Percentiles rank a stretch among this genome's conserved stretches.
phyloP scores from a whole-genome alignment of 2,888 invertebrate species.

The Chesias legatella region DNA sequence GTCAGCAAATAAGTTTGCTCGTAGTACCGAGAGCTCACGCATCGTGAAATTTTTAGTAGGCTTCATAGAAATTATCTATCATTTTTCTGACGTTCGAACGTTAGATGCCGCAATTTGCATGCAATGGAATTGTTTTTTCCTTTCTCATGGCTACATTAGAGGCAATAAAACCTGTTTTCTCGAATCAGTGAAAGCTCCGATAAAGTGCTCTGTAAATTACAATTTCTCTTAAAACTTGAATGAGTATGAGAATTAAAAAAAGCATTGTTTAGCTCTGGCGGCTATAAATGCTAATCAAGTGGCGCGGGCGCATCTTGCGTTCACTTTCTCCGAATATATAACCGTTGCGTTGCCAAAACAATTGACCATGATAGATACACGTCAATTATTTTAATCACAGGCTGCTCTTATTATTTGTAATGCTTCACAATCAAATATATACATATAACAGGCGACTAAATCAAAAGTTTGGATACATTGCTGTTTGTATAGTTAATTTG shows the following conservation, averaged over 20 bases:
- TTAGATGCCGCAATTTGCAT: constrained; percentile 13
- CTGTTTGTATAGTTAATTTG: no score
- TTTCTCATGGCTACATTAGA: constrained; percentile 5
- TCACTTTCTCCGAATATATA: constrained; percentile 49
- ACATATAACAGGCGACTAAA: no score
- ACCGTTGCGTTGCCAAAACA: constrained; percentile 45
- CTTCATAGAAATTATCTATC: constrained; percentile 1
- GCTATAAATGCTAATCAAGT: constrained; percentile 37
- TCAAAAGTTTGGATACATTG: no score
- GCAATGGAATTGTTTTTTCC: constrained; percentile 7
- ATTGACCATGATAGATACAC: constrained; percentile 31
- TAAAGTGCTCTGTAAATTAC: constrained; percentile 16
- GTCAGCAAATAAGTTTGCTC: constrained; percentile 4
- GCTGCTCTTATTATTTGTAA: constrained; percentile 14
- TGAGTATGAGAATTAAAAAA: constrained; percentile 31
- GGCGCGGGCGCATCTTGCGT: constrained; percentile 35
- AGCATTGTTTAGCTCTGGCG: constrained; percentile 30
- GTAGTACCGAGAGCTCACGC: constrained; percentile 15
- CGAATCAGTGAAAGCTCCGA: constrained; percentile 20
- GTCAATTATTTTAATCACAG: constrained; percentile 28
- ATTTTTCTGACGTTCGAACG: constrained; percentile 1
- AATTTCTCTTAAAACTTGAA: constrained; percentile 24
- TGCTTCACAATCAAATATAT: no score
- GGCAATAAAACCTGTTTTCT: constrained; percentile 3
- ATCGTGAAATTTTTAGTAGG: constrained; percentile 20